Base-by-base conservation (phyloP, 2,888 invertebrate genomes). In the Drosophila koepferae region DNA sequence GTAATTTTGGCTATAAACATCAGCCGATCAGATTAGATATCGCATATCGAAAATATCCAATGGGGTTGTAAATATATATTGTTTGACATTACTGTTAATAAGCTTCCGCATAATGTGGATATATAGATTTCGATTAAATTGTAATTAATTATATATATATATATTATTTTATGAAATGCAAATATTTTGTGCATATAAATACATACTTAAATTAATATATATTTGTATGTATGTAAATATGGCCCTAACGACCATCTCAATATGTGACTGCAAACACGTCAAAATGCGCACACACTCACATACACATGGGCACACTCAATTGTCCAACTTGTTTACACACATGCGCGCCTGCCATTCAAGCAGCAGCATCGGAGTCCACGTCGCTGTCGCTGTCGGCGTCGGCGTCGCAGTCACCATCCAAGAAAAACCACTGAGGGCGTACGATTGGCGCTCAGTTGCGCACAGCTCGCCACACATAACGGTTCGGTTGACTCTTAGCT, bases 361-460 rank as follows among this genome's bases (percentile, higher is more conserved):
- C 72, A 55, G 62, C 63, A 44, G 43, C 76, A 60, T 34, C 48
- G 31, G n/a, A 54, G 61, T 36, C 48, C 18, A 28, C 53, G 56
- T 10, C 16, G 12, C 44, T 54, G 61, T 31, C 23, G 48, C 16
- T 18, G 68, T 14, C 63, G 53, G 51, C 53, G 65, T 28, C 63
- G 53, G 54, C 56, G 63, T 28, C 55, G 49, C 53, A 51, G 55
- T 40, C 43, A 51, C 41, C 55, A 41, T 10, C 54, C 43, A 83
- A 81, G 89, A 87, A 86, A 90, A 86, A 90, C 81, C 72, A 69
- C 64, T 65, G 74, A 74, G 74, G 68, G 75, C 73, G 74, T 63
- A 72, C 75, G 71, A 61, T 65, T 70, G 69, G 71, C 72, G 81
- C 72, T 89, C 90, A 90, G 91, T 90, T 81, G 80, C 64, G 80